Evolutionary conservation across 1,140 invertebrate species (phyloP).

Genomic region (Dendrolimus kikuchii): DNA sequence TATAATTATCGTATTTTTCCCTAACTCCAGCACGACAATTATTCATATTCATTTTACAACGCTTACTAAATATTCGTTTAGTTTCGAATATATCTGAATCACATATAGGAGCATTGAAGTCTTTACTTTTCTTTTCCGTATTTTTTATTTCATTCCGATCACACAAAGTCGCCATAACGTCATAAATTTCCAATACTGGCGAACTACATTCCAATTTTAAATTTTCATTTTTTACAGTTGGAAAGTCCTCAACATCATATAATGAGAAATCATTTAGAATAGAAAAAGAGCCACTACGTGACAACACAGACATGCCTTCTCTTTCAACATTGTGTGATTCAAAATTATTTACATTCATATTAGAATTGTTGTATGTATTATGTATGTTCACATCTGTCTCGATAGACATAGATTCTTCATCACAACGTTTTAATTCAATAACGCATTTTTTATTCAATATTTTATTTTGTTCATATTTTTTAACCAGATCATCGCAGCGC

Average conservation of each 20-base stretch:
- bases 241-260: neutral
- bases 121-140: neutral
- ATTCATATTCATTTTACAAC: neutral
- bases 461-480: constrained; percentile 28
- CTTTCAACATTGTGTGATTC: too few species aligned
- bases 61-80: constrained; percentile 18
- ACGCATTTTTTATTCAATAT: constrained; percentile 33
- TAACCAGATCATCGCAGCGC: constrained; percentile 1
- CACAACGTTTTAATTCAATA: constrained; percentile 36
- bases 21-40: too few species aligned
- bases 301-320: neutral
- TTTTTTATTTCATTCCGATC: neutral
- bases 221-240: constrained; percentile 5
- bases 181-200: constrained; percentile 26
- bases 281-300: constrained; percentile 31
- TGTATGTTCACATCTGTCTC: constrained; percentile 4
- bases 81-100: constrained; percentile 28
- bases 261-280: constrained; percentile 31
- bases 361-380: too few species aligned
- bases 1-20: too few species aligned
- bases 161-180: constrained; percentile 14
- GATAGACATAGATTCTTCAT: constrained; percentile 14
- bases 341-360: too few species aligned
- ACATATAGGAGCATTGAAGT: neutral
- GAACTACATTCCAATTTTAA: constrained; percentile 11